Evolutionary conservation across 2,797 vertebrate genomes (phyloP), one percentile per base, ranked within the genome.

Genomic region (Lacerta bilineata): DNA sequence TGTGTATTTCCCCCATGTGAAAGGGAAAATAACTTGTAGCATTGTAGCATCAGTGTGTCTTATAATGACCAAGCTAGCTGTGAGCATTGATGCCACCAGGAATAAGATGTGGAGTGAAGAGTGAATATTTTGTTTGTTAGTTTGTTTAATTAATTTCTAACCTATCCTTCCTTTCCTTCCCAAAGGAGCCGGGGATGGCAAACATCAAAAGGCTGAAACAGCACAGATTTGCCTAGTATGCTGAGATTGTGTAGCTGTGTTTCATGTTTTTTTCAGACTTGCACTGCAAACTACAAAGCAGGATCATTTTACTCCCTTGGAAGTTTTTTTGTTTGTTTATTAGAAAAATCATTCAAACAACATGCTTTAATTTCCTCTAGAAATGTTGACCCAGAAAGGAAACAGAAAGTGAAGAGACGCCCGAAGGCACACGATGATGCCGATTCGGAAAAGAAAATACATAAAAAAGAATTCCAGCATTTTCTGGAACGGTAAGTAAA

Each of bases 401-500:
- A 59, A 13, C n/a, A 66, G 43, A 87, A 71, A 79, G 50, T 18
- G 55, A 92, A 90, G 87, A 77, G 80, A 13, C 66, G 71, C 43
- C n/a, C 66, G 80, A 89, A 93, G 91, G 88, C 79, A 9, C 39
- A 46, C 46, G 15, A 59, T 33, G 46, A 72, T 71, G 85, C 90
- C 80, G 82, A 90, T 78, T 89, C 87, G 82, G 89, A 90, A 91
- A 84, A 76, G 77, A 91, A 94, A 90, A 90, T 55, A 80, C 88
- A 91, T 43, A 46, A 36, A 59, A 74, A 55, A 80, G 92, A 95
- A 90, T 92, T 95, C 87, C 80, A 93, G 23, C 94, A 94, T 25
- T 90, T 96, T 91, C 93, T 96, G 76, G 91, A 96, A 83, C 95
- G 92, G 95, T 96, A 95, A 96, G 41, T 75, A 89, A 41, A 36